Conservation (phyloP, 2,797 vertebrate genomes). For the Gouania willdenowi region DNA sequence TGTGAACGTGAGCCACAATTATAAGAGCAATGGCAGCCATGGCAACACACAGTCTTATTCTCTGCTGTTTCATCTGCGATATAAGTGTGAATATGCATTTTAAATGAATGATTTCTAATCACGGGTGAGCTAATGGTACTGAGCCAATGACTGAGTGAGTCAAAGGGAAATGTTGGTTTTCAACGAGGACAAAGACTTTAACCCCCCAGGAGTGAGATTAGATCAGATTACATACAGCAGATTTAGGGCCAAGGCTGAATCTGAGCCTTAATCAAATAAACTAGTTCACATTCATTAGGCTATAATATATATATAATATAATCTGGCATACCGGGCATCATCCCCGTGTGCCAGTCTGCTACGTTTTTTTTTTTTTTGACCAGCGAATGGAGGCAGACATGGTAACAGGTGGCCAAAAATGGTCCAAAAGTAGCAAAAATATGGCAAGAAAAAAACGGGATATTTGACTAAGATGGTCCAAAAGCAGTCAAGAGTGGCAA, state of each 20-base stretch:
- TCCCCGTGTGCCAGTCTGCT: too few relatives aligned
- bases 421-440: too few relatives aligned
- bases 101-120: slow-evolving; percentile 29
- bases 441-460: too few relatives aligned
- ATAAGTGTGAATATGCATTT: slow-evolving; percentile 1
- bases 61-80: slow-evolving; percentile 18
- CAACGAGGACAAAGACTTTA: slow-evolving; percentile 54
- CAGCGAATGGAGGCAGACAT: too few relatives aligned
- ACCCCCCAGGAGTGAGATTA: slow-evolving; percentile 48
- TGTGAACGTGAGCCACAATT: slow-evolving; percentile 9
- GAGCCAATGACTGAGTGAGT: slow-evolving; percentile 39
- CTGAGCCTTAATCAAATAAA: slow-evolving; percentile 67
- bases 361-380: too few relatives aligned
- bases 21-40: not conserved
- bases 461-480: too few relatives aligned
- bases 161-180: slow-evolving; percentile 51
- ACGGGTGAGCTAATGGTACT: slow-evolving; percentile 23
- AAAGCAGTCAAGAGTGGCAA: too few relatives aligned
- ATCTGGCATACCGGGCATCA: too few relatives aligned
- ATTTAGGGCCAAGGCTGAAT: slow-evolving; percentile 62
- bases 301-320: too few relatives aligned
- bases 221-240: slow-evolving; percentile 70
- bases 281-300: too few relatives aligned
- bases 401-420: too few relatives aligned
- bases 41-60: slow-evolving; percentile 15